Percentiles rank a stretch among this genome's conserved stretches.
These are phyloP conservation scores for Paraplagusia blochii DNA, from an alignment of 2,113 vertebrate genomes.

Conservation along the genomic window DNA sequence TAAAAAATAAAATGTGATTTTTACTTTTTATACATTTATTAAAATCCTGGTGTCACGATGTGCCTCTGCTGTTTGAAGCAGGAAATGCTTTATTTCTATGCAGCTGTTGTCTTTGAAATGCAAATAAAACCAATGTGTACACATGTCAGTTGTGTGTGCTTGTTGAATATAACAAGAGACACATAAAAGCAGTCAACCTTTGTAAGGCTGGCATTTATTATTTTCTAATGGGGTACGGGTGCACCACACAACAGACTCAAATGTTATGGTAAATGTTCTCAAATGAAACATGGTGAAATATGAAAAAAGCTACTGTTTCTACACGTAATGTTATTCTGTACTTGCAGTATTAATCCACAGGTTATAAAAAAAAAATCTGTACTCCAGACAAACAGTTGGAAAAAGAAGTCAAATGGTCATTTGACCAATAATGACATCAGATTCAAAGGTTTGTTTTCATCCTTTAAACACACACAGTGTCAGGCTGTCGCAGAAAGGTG, in stretches of 20 bases:
- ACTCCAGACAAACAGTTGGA: slow-evolving; percentile 56
- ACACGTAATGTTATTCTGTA: slow-evolving; percentile 62
- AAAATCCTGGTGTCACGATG: slow-evolving; percentile 27
- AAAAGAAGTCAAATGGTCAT: slow-evolving; percentile 76
- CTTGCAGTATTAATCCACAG: slow-evolving; percentile 76
- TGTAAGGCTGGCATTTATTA: slow-evolving; percentile 88
- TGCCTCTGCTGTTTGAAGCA: slow-evolving; percentile 41
- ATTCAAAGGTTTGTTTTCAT: slow-evolving; percentile 48
- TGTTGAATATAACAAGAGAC: slow-evolving; percentile 11
- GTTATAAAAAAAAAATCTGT: slow-evolving; percentile 68
- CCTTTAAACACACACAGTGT: slow-evolving; percentile 34
- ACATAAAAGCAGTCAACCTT: slow-evolving; percentile 54
- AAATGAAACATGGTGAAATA: slow-evolving; percentile 68
- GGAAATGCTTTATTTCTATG: slow-evolving; percentile 21
- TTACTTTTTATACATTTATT: not conserved
- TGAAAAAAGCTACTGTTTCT: slow-evolving; percentile 70
- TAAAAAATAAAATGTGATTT: not conserved
- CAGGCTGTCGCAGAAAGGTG: slow-evolving; percentile 46
- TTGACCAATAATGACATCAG: slow-evolving; percentile 73
- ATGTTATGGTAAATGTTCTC: slow-evolving; percentile 68
- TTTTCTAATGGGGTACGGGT: slow-evolving; percentile 68
- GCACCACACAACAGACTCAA: slow-evolving; percentile 71
- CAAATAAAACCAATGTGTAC: slow-evolving; percentile 62
- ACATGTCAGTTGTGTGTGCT: slow-evolving; percentile 4
- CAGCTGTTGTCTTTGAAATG: slow-evolving; percentile 36